These are phyloP conservation scores for Tragulus kanchil DNA, from an alignment of 2,113 vertebrate species.

Conservation along the genomic window DNA sequence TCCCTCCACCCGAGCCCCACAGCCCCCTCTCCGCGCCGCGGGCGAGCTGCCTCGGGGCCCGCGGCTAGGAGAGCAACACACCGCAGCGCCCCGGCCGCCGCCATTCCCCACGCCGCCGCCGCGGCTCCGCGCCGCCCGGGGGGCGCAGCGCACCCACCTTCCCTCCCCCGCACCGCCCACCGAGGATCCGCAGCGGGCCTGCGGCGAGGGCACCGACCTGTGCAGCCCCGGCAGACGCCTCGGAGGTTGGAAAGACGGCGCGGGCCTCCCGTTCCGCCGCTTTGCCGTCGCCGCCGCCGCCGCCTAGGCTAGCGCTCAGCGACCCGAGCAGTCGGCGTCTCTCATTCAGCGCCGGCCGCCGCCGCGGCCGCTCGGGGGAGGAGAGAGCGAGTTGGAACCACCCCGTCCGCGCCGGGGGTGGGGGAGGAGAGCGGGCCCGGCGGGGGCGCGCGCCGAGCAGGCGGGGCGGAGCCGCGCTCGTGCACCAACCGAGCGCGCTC, in stretches of 20 bases:
- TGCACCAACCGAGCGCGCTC: slow-evolving; percentile 46
- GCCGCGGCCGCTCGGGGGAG: slow-evolving; percentile 52
- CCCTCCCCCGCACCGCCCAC: slow-evolving; percentile 24
- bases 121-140: slow-evolving; percentile 45
- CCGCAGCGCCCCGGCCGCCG: slow-evolving; percentile 64
- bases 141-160: slow-evolving; percentile 39
- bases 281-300: slow-evolving; percentile 27
- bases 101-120: slow-evolving; percentile 64
- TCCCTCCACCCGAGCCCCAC: not conserved
- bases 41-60: not conserved
- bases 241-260: slow-evolving; percentile 27
- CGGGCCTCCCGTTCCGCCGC: not conserved
- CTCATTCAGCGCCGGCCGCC: slow-evolving; percentile 75
- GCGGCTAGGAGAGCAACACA: slow-evolving; percentile 39
- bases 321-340: slow-evolving; percentile 42
- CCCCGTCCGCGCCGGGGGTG: slow-evolving; percentile 58
- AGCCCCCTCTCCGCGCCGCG: not conserved
- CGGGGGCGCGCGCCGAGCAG: slow-evolving; percentile 52
- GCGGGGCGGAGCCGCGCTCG: slow-evolving; percentile 34
- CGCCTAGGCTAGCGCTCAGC: slow-evolving; percentile 21
- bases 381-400: slow-evolving; percentile 64
- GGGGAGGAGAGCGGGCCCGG: not conserved
- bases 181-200: not conserved
- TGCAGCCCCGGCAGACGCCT: slow-evolving; percentile 49
- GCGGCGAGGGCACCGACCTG: slow-evolving; percentile 69